Percentiles rank a stretch among this genome's conserved stretches.
Conservation (phyloP, 2,888 invertebrate species). For the Chironomus tentans region DNA sequence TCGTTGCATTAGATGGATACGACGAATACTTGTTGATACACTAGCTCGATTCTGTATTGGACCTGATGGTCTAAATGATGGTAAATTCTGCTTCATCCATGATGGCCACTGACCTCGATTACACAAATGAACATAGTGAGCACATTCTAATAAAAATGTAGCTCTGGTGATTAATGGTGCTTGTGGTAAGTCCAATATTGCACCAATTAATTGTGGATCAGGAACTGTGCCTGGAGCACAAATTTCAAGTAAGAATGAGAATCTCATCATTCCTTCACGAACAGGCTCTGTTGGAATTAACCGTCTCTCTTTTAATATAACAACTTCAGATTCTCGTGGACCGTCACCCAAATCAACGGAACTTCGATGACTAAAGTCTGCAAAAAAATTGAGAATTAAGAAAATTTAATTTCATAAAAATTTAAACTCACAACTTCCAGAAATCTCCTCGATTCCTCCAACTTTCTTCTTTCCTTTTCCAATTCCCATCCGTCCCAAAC, state of each 20-base stretch:
- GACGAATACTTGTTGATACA: conserved; percentile 48
- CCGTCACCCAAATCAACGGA: conserved; percentile 74
- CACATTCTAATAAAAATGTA: conserved; percentile 85
- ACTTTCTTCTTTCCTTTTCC: conserved; percentile 82
- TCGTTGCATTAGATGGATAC: conserved; percentile 67
- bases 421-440: conserved; percentile 57
- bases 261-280: conserved; percentile 79
- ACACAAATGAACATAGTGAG: conserved; percentile 93
- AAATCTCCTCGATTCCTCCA: conserved; percentile 77
- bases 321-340: conserved; percentile 76
- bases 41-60: conserved; percentile 44
- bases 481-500: conserved; percentile 72
- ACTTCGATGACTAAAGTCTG: conserved; percentile 67
- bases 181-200: conserved; percentile 87
- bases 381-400: not conserved
- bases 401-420: not conserved
- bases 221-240: conserved; percentile 94
- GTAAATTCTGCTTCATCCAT: conserved; percentile 87
- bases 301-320: conserved; percentile 77
- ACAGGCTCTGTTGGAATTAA: conserved; percentile 70
- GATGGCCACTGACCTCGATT: conserved; percentile 98
- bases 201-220: conserved; percentile 90
- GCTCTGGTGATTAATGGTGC: conserved; percentile 92
- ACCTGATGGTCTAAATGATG: conserved; percentile 63
- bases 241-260: conserved; percentile 88